Base-by-base conservation (phyloP, 2,888 invertebrate species). In the Thera obeliscata region DNA sequence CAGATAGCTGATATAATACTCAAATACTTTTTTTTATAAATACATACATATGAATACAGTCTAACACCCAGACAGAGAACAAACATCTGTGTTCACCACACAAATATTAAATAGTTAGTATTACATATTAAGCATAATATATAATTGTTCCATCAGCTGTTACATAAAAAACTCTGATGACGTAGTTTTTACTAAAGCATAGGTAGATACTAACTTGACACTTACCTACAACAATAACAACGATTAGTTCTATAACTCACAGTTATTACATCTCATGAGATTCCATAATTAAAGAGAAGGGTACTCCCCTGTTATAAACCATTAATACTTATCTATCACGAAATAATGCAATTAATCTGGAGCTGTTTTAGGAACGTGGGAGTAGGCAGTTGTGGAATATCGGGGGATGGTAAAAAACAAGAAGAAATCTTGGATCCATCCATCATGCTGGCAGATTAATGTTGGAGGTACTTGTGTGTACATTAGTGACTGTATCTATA, bases 271-370 rank as follows among this genome's bases (percentile, higher is more conserved):
- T 85, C 82, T 85, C 83, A 82, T 86, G 86, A 89, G 88, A 87
- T 85, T 86, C 85, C 81, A 87, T 90, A 91, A 92, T 92, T 90
- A 89, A 86, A 89, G 79, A 79, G 88, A 85, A 86, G 89, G 89
- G 90, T 85, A 83, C 58, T 79, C 81, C 88, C 87, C 86, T 79
- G 79, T 87, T 86, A 86, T 84, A 82, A 76, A 80, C 83, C 83
- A 89, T 87, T 91, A 90, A 90, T 90, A 89, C 87, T 84, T 87
- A 89, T 86, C 86, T 82, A 88, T 85, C 93, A 93, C 90, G 93
- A 82, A 81, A 93, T 92, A 91, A 88, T 87, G 88, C 88, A 89
- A 93, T 93, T 93, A 93, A 91, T 93, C 82, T 85, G 81, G 81
- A 86, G 88, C 87, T 85, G 87, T 91, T 90, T 89, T 90, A 89